These are phyloP conservation scores for Pardosa pseudoannulata DNA, from an alignment of 2,888 invertebrate genomes.

Conservation along the genomic window DNA sequence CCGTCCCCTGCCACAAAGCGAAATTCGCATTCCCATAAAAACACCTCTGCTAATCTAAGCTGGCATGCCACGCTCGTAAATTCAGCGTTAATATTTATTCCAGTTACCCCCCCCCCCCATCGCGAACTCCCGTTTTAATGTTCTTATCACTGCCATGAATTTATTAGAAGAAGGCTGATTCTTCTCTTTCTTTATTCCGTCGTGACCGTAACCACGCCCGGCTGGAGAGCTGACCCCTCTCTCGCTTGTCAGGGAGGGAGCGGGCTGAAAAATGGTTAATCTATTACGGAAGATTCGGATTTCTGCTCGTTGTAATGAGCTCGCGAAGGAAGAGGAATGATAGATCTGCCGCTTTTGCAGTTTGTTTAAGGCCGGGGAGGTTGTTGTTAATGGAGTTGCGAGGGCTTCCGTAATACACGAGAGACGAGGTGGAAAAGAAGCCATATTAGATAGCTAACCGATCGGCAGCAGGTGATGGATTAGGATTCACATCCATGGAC, in stretches of 20 bases:
- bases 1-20: neutral
- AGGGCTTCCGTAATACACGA: slow-evolving; percentile 58
- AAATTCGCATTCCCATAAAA: slow-evolving; percentile 36
- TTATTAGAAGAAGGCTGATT: slow-evolving; percentile 56
- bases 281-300: slow-evolving; percentile 60
- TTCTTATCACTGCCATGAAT: slow-evolving; percentile 67
- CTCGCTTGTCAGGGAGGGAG: slow-evolving; percentile 27
- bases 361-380: slow-evolving; percentile 6
- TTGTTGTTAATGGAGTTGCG: slow-evolving; percentile 49
- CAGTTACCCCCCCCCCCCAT: no score
- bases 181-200: slow-evolving; percentile 15
- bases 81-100: slow-evolving; percentile 62
- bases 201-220: slow-evolving; percentile 62
- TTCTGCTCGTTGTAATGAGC: slow-evolving; percentile 63
- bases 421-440: neutral
- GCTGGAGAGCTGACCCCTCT: slow-evolving; percentile 7
- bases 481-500: no score
- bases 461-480: no score
- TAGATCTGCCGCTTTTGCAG: neutral
- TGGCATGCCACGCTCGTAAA: slow-evolving; percentile 45
- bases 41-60: slow-evolving; percentile 63
- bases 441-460: neutral
- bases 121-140: slow-evolving; percentile 50
- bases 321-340: slow-evolving; percentile 35
- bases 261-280: slow-evolving; percentile 55